Evolutionary conservation across 2,888 invertebrate genomes (phyloP).

Genomic region (Hydrotaea diabolus): DNA sequence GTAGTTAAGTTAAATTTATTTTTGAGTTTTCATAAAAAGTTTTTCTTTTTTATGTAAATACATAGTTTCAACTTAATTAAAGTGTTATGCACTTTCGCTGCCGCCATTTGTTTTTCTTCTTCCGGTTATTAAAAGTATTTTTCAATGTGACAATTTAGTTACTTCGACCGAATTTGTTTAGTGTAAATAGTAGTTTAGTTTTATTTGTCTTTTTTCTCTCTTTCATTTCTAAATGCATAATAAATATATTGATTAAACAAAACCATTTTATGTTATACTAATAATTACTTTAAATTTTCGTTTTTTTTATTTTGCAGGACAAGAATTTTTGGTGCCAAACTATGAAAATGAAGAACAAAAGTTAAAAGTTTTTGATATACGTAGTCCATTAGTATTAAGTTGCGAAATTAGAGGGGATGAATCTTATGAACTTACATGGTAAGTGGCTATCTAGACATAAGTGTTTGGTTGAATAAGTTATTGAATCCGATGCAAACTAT

Average conservation of each 20-base stretch:
- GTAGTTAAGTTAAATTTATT: neutral
- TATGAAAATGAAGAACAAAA: slow-evolving; percentile 77
- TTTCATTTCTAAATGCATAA: slow-evolving; percentile 35
- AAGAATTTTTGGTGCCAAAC: slow-evolving; percentile 78
- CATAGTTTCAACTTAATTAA: neutral
- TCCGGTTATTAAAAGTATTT: neutral
- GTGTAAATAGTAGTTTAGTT: slow-evolving; percentile 29
- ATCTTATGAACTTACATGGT: slow-evolving; percentile 77
- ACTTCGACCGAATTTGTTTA: neutral
- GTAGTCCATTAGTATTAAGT: slow-evolving; percentile 77
- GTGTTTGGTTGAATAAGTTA: too few species aligned
- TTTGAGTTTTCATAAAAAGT: neutral
- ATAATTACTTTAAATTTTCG: slow-evolving; percentile 26
- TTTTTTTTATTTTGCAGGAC: slow-evolving; percentile 71
- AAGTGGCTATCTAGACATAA: too few species aligned
- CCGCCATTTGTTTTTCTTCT: too few species aligned
- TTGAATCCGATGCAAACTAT: too few species aligned
- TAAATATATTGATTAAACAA: neutral
- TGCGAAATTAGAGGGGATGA: slow-evolving; percentile 77
- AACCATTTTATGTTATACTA: neutral
- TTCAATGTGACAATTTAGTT: slow-evolving; percentile 13
- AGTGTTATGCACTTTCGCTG: too few species aligned
- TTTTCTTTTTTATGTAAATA: neutral
- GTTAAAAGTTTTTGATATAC: slow-evolving; percentile 78
- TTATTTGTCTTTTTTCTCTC: slow-evolving; percentile 25